Evolutionary conservation across 2,797 vertebrate species (phyloP).

Genomic region (Sebastes nivosus): DNA sequence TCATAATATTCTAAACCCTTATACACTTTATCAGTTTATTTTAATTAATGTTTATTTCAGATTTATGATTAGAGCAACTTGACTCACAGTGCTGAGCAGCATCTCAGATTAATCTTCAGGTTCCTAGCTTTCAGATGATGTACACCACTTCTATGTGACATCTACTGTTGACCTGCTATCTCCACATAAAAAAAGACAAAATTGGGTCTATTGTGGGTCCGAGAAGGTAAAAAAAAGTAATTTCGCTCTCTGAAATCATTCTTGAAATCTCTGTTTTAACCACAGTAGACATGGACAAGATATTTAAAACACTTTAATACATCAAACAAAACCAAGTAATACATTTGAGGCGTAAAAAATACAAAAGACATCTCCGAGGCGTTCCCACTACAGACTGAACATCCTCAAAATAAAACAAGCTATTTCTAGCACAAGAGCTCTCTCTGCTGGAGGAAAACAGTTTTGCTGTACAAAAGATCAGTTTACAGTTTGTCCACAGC

Average conservation of each 20-base stretch:
- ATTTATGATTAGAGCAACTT: too few species aligned
- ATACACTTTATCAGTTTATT: too few species aligned
- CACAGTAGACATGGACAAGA: constrained; percentile 1
- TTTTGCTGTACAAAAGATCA: constrained; percentile 37
- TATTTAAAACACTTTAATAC: constrained; percentile 81
- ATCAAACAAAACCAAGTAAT: constrained; percentile 70
- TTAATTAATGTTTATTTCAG: too few species aligned
- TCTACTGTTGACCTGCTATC: too few species aligned
- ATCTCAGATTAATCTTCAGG: too few species aligned
- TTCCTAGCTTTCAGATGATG: too few species aligned
- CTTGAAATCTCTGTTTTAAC: background rate
- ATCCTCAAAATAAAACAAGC: constrained; percentile 34
- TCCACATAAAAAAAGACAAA: too few species aligned
- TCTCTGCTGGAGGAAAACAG: constrained; percentile 63
- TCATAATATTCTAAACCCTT: too few species aligned
- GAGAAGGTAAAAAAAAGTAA: background rate
- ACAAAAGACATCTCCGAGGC: constrained; percentile 41
- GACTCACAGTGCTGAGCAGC: too few species aligned
- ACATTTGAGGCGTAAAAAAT: constrained; percentile 69
- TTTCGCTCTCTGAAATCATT: background rate
- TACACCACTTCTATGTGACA: too few species aligned
- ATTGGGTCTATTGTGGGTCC: too few species aligned
- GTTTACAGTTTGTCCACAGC: constrained; percentile 12
- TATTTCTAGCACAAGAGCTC: constrained; percentile 60
- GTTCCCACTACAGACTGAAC: constrained; percentile 17